Evolutionary conservation across 2,113 vertebrate species (phyloP), one percentile per base, ranked within the genome.

Genomic region (Australoheros scitulus): DNA sequence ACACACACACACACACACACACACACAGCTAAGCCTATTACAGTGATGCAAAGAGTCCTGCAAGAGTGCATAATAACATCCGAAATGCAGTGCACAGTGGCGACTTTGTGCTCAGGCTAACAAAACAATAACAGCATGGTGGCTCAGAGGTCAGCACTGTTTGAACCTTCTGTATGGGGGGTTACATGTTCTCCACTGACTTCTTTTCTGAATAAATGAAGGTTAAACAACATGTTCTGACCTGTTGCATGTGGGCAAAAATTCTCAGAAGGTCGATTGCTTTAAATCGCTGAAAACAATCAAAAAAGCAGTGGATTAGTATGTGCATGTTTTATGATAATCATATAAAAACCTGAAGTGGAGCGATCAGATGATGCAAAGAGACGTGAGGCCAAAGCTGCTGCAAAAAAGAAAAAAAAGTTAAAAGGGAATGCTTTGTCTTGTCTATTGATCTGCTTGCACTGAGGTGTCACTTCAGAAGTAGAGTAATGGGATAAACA

Each of bases 1-100:
- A 36, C 34, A 38, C 36, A 38, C 36, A 82, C 58, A 76, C 74
- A 63, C 4, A 20, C 9, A n/a, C 29, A 68, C 78, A 79, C 29
- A 38, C 77, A 79, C 65, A 60, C 63, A 63, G 60, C 24, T 90
- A 91, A 94, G 86, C 91, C 80, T 91, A 86, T 91, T 92, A 86
- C 24, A 3, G 47, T 81, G 81, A 93, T 57, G 64, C 79, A 87
- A 57, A 80, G 79, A 70, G 81, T 82, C 43, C 60, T 41, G 43
- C 55, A 83, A 64, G 75, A 89, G 77, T 50, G 82, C 85, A 74
- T 76, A 88, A 82, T 79, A 80, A 58, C 38, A 78, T 77, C 50
- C 24, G 75, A 77, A 88, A 86, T 61, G 50, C 58, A 80, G 81
- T 52, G 38, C 72, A 83, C 77, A 79, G 81, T 76, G 82, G 87